These are phyloP conservation scores for Micropoecilia bifurca DNA, from an alignment of 2,797 vertebrate species.

Conservation along the genomic window DNA sequence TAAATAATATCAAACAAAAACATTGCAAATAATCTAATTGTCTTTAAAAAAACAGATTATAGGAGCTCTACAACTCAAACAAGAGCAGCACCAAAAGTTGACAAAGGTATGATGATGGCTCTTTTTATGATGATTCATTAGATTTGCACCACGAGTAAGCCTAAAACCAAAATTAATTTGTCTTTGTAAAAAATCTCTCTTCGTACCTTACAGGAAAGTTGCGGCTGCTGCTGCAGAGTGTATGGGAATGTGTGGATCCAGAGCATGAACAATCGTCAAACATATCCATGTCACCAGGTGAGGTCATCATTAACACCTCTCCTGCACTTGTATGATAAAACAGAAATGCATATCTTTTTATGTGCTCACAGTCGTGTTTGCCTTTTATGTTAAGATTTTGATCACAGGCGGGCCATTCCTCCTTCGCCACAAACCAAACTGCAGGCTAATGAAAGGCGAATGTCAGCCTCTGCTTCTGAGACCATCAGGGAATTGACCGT, in stretches of 20 bases:
- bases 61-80: conserved; percentile 85
- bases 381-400: conserved; percentile 55
- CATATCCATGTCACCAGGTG: conserved; percentile 59
- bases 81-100: conserved; percentile 80
- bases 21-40: not conserved
- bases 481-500: conserved; percentile 16
- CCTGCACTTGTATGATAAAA: not conserved
- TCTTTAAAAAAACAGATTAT: conserved; percentile 73
- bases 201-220: conserved; percentile 84
- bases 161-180: not conserved
- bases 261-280: conserved; percentile 66
- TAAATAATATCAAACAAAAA: not conserved
- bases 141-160: not conserved
- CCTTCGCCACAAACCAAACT: conserved; percentile 27
- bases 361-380: not conserved
- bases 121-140: not conserved
- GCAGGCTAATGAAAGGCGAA: not conserved
- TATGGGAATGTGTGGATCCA: conserved; percentile 91
- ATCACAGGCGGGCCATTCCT: conserved; percentile 8
- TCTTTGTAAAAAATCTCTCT: not conserved
- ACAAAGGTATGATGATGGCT: conserved; percentile 85
- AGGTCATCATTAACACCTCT: conserved; percentile 4
- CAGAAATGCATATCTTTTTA: not conserved
- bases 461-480: conserved; percentile 1
- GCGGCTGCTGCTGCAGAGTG: conserved; percentile 84